Evolutionary conservation across 2,113 vertebrate genomes (phyloP).

Genomic region (Chamaetylas fuelleborni): DNA sequence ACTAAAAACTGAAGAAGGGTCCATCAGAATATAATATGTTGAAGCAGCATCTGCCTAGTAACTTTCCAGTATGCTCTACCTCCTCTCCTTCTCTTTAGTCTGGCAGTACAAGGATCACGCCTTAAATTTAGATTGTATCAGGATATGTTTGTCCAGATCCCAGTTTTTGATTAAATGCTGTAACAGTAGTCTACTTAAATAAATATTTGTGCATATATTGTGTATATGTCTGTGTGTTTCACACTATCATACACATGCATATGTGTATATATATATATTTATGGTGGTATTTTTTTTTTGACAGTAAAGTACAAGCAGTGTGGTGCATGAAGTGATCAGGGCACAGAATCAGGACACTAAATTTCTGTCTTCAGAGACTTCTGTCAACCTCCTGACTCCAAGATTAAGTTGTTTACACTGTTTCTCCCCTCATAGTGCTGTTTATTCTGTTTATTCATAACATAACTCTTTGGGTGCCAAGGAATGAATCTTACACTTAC

Average conservation of each 20-base stretch:
- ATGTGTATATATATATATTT: neutral
- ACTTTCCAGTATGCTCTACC: neutral
- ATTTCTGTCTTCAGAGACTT: conserved; percentile 1
- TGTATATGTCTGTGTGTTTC: neutral
- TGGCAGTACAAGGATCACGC: neutral
- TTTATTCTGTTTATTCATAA: neutral
- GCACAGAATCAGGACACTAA: neutral
- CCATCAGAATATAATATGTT: neutral
- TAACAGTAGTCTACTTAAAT: neutral
- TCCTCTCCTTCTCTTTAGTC: neutral
- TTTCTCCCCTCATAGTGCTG: neutral
- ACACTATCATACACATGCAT: neutral
- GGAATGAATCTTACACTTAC: neutral
- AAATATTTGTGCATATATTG: neutral
- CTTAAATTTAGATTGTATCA: neutral
- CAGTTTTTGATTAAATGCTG: neutral
- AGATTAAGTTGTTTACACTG: conserved; percentile 21
- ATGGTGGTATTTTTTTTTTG: neutral
- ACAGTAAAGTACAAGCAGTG: neutral
- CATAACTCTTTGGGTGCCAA: neutral
- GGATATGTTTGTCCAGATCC: neutral
- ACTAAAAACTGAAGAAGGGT: neutral
- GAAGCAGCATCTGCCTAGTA: neutral
- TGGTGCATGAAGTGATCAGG: neutral
- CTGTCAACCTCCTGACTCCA: neutral